Base-by-base conservation (phyloP, 1,140 invertebrate species). In the Pentalonia nigronervosa region DNA sequence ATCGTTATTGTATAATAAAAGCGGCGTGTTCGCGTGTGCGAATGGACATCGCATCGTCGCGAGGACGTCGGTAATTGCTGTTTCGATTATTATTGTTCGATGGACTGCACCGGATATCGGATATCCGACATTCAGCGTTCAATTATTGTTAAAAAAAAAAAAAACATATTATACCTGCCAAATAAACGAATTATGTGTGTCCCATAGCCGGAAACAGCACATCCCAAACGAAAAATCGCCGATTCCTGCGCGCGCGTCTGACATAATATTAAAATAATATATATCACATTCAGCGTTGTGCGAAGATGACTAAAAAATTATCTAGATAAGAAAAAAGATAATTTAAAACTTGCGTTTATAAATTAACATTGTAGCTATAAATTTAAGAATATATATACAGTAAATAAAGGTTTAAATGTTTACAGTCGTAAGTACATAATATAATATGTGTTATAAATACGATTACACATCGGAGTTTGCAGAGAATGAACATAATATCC, bases 61-160 rank as follows among this genome's bases (percentile, higher is more conserved):
- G 91, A 50, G 67, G 91, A 92, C 91, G n/a, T 84, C 34, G 48
- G 91, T 92, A 83, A 92, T 92, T 84, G n/a, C 53, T 30, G 34
- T 90, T 92, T 84, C 76, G 81, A 81, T 91, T 81, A 81, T 91
- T 91, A 76, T 76, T 45, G 90, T 60, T 91, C 41, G 47, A 76
- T 76, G 60, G 60, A 76, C 14, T n/a, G 30, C 90, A 76, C 91
- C 91, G 91, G 91, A 92, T 84, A 92, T 92, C 91, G 91, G 91
- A 92, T 53, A 84, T 92, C 91, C 91, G 91, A 92, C 91, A 50
- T 92, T 92, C 76, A 45, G 60, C 4, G 60, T 67, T 76, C 45
- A 91, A 91, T 81, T 91, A 81, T 81, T 60, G 21, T 30, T 30
- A 20, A 87, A 47, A 87, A 45, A 86, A 45, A 86, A 47, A 86